Conservation (phyloP, 1,140 invertebrate genomes). For the Trichonephila inaurata region DNA sequence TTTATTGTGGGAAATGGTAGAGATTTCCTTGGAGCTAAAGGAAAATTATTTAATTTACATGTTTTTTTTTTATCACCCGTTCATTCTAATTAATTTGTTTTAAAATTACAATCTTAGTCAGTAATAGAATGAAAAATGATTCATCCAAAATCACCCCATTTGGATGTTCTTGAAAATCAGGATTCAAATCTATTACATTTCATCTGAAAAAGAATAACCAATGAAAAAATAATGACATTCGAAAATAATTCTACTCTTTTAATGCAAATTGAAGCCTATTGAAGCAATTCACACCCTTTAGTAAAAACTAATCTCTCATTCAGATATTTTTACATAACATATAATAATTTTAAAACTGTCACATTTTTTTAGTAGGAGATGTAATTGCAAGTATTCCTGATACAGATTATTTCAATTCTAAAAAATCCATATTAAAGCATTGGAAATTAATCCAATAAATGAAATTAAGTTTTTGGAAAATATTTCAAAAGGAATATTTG, state of each 20-base stretch:
- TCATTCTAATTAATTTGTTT: not conserved
- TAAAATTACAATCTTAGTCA: not conserved
- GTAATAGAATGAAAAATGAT: slow-evolving; percentile 43
- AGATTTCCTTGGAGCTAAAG: not conserved
- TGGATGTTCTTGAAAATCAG: not conserved
- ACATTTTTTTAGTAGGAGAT: no score
- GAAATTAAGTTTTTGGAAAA: no score
- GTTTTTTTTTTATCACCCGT: not conserved
- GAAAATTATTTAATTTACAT: no score
- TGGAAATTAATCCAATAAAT: no score
- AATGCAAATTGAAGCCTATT: slow-evolving; percentile 45
- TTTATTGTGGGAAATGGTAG: slow-evolving; percentile 69
- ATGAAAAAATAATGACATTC: slow-evolving; percentile 48
- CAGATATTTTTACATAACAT: slow-evolving; percentile 80
- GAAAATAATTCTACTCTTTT: slow-evolving; percentile 59
- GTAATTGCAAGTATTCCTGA: no score
- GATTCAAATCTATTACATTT: not conserved
- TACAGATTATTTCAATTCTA: no score
- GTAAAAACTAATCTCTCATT: slow-evolving; percentile 80
- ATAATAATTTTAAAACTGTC: slow-evolving; percentile 71
- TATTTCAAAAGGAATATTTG: no score
- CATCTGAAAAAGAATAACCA: slow-evolving; percentile 1
- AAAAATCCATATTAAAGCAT: no score
- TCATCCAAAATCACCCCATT: slow-evolving; percentile 3
- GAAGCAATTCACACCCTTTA: not conserved